Conservation (phyloP, 2,797 vertebrate species). For the Takifugu rubripes region DNA sequence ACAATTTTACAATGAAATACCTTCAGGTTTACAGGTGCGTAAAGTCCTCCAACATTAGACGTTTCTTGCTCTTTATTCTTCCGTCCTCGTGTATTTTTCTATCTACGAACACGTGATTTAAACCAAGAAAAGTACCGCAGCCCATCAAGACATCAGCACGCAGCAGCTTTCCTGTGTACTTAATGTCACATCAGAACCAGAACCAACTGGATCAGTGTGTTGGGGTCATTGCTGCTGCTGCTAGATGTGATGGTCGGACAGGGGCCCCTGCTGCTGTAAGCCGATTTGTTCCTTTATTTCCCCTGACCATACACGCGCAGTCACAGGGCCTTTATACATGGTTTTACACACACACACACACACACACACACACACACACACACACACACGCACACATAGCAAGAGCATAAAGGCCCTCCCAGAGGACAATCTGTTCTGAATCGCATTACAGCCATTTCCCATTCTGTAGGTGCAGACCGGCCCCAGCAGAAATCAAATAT, state of each 20-base stretch:
- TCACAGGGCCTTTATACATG: conserved; percentile 54
- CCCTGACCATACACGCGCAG: conserved; percentile 70
- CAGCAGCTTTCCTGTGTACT: conserved; percentile 29
- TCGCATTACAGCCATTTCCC: conserved; percentile 77
- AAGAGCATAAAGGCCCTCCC: conserved; percentile 65
- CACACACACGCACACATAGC: conserved; percentile 28
- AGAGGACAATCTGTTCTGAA: conserved; percentile 75
- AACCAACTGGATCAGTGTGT: conserved; percentile 56
- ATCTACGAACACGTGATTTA: conserved; percentile 21
- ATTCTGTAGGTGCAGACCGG: conserved; percentile 72
- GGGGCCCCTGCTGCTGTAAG: conserved; percentile 71
- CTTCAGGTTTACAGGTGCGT: neutral
- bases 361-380: conserved; percentile 13
- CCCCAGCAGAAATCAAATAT: conserved; percentile 79
- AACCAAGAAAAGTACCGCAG: conserved; percentile 22
- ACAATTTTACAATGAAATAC: too few species aligned
- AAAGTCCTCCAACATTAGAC: neutral
- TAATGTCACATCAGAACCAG: conserved; percentile 45
- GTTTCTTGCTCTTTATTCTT: neutral
- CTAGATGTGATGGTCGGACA: conserved; percentile 61
- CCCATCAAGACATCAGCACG: neutral
- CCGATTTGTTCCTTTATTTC: conserved; percentile 78
- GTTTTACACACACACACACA: conserved; percentile 37
- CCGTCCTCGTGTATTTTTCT: neutral
- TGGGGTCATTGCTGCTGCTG: conserved; percentile 63